Conservation (phyloP, 2,797 vertebrate genomes). For the Acipenser oxyrinchus region DNA sequence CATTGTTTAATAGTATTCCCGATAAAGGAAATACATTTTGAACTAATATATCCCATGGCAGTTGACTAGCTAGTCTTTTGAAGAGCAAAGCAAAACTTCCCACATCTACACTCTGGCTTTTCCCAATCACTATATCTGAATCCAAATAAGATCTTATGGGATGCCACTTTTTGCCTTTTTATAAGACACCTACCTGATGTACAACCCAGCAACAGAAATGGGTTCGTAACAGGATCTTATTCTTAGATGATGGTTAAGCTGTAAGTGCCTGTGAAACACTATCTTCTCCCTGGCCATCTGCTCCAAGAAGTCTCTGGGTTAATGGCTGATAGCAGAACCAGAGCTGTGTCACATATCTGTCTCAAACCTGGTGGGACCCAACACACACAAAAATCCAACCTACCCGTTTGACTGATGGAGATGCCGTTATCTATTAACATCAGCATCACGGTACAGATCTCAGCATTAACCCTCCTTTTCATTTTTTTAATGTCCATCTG, state of each 20-base stretch:
- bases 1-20: too few species aligned
- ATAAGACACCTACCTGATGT: too few species aligned
- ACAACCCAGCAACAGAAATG: background rate
- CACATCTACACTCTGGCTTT: too few species aligned
- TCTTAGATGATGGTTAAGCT: background rate
- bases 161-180: too few species aligned
- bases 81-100: too few species aligned
- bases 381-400: conserved; percentile 6
- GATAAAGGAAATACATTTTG: too few species aligned
- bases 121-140: too few species aligned
- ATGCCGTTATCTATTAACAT: background rate
- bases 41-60: too few species aligned
- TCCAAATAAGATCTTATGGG: too few species aligned
- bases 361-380: background rate
- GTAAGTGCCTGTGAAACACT: background rate
- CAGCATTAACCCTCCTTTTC: conserved; percentile 2
- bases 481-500: conserved; percentile 2
- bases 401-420: background rate
- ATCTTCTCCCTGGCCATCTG: conserved; percentile 1
- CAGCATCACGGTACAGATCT: background rate
- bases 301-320: background rate
- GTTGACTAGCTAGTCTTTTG: too few species aligned
- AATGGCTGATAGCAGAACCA: background rate
- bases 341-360: background rate
- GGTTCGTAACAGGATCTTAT: background rate